Evolutionary conservation across 2,888 invertebrate species (phyloP).

Genomic region (Lasius fuliginosus): DNA sequence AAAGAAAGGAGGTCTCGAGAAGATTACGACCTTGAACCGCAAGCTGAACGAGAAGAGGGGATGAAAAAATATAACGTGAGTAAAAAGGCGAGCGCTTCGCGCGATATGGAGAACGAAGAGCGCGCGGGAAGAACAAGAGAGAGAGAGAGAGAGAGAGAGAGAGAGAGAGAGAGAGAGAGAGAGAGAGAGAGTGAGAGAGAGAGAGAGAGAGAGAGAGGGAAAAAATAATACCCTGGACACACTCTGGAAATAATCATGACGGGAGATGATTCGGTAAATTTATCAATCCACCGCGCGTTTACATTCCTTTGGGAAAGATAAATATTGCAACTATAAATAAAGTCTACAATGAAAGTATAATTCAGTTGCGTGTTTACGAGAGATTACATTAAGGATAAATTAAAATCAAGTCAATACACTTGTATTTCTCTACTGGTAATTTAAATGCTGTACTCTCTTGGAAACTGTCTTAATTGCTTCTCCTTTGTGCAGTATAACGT

Average conservation of each 20-base stretch:
- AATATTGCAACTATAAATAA: slow-evolving; percentile 24
- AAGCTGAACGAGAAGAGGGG: slow-evolving; percentile 49
- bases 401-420: not conserved
- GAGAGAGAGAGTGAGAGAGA: not conserved
- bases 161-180: not conserved
- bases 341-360: not conserved
- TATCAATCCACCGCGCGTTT: slow-evolving; percentile 39
- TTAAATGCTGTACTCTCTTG: too few relatives aligned
- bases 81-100: slow-evolving; percentile 29
- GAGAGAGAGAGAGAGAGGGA: slow-evolving; percentile 24
- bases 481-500: too few relatives aligned
- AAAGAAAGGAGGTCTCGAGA: slow-evolving; percentile 58
- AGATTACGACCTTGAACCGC: slow-evolving; percentile 57
- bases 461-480: too few relatives aligned
- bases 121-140: slow-evolving; percentile 26
- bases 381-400: slow-evolving; percentile 5
- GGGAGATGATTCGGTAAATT: slow-evolving; percentile 52
- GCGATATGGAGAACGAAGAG: slow-evolving; percentile 43
- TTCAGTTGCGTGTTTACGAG: not conserved
- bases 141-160: not conserved
- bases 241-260: slow-evolving; percentile 49
- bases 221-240: slow-evolving; percentile 54
- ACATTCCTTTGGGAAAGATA: slow-evolving; percentile 27
- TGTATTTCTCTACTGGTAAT: too few relatives aligned
- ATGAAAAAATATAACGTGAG: slow-evolving; percentile 51